These are phyloP conservation scores for Caenorhabditis auriculariae DNA, from an alignment of 2,888 invertebrate genomes.

Conservation along the genomic window DNA sequence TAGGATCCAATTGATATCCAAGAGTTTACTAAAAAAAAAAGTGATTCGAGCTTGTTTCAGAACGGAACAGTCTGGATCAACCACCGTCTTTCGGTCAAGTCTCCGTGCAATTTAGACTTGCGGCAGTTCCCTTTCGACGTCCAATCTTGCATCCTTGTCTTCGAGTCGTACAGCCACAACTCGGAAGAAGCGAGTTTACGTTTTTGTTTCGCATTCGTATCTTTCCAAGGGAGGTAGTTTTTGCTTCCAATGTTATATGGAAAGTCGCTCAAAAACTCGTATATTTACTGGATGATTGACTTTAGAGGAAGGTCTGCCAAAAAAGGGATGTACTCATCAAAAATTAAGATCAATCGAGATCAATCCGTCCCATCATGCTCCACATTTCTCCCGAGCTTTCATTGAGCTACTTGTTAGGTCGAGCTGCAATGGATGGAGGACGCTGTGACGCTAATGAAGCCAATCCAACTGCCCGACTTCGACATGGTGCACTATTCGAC, in stretches of 20 bases:
- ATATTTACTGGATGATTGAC: too few relatives aligned
- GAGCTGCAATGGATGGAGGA: slow-evolving; percentile 62
- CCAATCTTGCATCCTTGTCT: slow-evolving; percentile 51
- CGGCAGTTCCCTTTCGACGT: slow-evolving; percentile 62
- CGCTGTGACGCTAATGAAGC: slow-evolving; percentile 61
- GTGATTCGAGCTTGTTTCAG: slow-evolving; percentile 30
- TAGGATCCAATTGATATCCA: slow-evolving; percentile 1
- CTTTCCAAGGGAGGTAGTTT: too few relatives aligned
- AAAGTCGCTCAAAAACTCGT: too few relatives aligned
- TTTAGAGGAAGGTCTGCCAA: too few relatives aligned
- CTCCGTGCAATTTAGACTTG: slow-evolving; percentile 60
- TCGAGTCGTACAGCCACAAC: slow-evolving; percentile 63
- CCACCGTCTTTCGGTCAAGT: slow-evolving; percentile 61
- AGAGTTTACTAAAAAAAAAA: background rate
- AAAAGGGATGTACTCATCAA: too few relatives aligned
- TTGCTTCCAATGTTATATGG: too few relatives aligned
- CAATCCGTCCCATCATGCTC: too few relatives aligned
- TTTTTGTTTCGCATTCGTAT: background rate
- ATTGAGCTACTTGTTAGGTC: too few relatives aligned
- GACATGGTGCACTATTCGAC: slow-evolving; percentile 59
- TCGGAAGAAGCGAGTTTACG: slow-evolving; percentile 54
- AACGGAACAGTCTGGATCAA: slow-evolving; percentile 63
- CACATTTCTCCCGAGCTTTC: too few relatives aligned
- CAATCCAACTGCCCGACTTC: slow-evolving; percentile 62
- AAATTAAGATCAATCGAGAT: too few relatives aligned